A percentile compares a stretch with the other conserved stretches of the same genome.
Conservation (phyloP, 2,113 vertebrate species). For the Rhea pennata region DNA sequence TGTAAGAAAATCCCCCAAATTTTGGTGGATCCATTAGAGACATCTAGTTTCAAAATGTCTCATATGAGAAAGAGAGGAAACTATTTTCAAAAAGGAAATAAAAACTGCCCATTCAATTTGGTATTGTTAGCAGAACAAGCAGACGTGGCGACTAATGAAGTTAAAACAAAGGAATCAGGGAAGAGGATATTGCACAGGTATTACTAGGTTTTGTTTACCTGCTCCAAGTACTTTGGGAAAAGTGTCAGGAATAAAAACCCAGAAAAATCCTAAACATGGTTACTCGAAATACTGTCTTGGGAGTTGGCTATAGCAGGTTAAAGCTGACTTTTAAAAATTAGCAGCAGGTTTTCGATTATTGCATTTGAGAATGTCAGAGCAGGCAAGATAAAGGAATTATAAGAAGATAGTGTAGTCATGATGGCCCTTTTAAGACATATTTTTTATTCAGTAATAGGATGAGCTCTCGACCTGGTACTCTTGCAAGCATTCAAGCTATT, state of each 20-base stretch:
- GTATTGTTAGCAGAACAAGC: neutral
- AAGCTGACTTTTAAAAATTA: conserved; percentile 27
- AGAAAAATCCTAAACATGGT: neutral
- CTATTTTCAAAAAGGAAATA: neutral
- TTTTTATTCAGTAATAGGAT: neutral
- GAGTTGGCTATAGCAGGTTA: conserved; percentile 1
- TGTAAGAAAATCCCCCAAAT: neutral
- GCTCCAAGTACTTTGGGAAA: neutral
- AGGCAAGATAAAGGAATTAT: neutral
- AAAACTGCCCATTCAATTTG: neutral
- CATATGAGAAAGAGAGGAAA: neutral
- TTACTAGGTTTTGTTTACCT: neutral
- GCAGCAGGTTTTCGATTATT: conserved; percentile 40
- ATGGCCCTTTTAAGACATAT: neutral
- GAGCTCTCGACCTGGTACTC: neutral
- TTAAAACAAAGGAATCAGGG: neutral
- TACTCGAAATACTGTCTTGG: conserved; percentile 30
- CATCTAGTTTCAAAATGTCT: neutral
- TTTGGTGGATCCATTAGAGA: neutral
- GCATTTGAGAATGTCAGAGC: neutral
- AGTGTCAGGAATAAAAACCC: neutral
- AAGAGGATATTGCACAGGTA: neutral
- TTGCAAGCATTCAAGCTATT: neutral
- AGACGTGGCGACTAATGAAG: neutral
- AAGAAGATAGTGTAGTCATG: neutral